phyloP scores from a whole-genome alignment of 2,888 invertebrate genomes.

The Cyclophora punctaria region DNA sequence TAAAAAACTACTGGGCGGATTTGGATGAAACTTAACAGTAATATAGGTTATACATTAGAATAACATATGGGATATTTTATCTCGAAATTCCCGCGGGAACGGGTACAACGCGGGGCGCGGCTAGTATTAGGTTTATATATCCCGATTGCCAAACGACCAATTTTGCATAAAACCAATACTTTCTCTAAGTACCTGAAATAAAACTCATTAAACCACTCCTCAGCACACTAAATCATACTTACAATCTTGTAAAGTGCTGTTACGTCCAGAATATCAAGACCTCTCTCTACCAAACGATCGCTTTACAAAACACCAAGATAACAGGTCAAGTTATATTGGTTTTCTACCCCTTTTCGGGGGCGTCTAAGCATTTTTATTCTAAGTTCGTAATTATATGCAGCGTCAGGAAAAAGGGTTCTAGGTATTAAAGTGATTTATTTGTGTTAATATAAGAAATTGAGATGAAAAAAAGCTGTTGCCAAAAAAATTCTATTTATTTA shows the following conservation, averaged over 20 bases:
- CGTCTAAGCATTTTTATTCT: constrained; percentile 32
- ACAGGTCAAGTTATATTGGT: constrained; percentile 28
- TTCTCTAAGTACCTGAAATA: no score
- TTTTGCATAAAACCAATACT: no score
- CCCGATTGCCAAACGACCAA: no score
- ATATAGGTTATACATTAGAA: no score
- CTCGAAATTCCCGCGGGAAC: no score
- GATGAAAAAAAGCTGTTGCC: constrained; percentile 2
- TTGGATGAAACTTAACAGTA: no score
- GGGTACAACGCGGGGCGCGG: no score
- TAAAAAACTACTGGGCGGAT: no score
- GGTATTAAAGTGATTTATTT: constrained; percentile 4
- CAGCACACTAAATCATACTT: constrained; percentile 52
- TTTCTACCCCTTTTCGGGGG: constrained; percentile 28
- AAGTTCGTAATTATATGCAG: constrained; percentile 42
- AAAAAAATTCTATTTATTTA: no score
- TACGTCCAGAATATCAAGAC: constrained; percentile 25
- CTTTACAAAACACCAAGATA: not conserved
- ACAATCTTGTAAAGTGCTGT: constrained; percentile 41
- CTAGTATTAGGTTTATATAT: no score
- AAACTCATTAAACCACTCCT: constrained; percentile 25
- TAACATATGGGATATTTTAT: no score
- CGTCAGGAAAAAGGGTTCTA: constrained; percentile 43
- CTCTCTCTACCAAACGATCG: constrained; percentile 3
- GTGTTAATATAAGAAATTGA: constrained; percentile 8